These are phyloP conservation scores for Callionymus lyra DNA, from an alignment of 2,113 vertebrate genomes.

Conservation along the genomic window DNA sequence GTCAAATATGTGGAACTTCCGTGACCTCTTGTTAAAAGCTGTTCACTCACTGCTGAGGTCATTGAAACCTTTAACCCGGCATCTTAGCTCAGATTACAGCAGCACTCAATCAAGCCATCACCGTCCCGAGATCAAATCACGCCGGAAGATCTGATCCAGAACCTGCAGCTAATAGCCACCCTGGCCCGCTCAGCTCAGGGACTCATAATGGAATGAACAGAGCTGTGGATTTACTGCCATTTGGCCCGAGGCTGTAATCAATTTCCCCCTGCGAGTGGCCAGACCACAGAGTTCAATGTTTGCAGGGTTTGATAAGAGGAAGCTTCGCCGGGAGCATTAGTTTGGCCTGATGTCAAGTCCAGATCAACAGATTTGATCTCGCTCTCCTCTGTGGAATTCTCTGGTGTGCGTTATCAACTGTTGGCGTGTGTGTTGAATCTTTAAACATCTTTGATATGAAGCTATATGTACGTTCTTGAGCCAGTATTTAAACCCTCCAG, in stretches of 20 bases:
- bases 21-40: conserved; percentile 37
- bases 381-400: conserved; percentile 48
- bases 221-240: conserved; percentile 36
- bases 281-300: conserved; percentile 35
- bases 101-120: conserved; percentile 24
- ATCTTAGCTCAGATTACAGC: conserved; percentile 31
- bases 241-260: conserved; percentile 47
- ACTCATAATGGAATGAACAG: conserved; percentile 43
- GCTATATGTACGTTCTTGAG: too few relatives aligned
- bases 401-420: neutral
- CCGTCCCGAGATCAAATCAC: conserved; percentile 27
- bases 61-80: conserved; percentile 15
- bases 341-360: conserved; percentile 53
- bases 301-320: conserved; percentile 46
- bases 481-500: too few relatives aligned
- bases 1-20: too few relatives aligned
- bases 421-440: neutral
- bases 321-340: conserved; percentile 45
- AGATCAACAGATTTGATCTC: conserved; percentile 57
- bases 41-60: conserved; percentile 33
- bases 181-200: conserved; percentile 23
- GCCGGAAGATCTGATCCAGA: conserved; percentile 38
- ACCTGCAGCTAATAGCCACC: conserved; percentile 38
- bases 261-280: conserved; percentile 32
- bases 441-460: too few relatives aligned